These are phyloP conservation scores for Coremacera marginata DNA, from an alignment of 2,888 invertebrate species.

Conservation along the genomic window DNA sequence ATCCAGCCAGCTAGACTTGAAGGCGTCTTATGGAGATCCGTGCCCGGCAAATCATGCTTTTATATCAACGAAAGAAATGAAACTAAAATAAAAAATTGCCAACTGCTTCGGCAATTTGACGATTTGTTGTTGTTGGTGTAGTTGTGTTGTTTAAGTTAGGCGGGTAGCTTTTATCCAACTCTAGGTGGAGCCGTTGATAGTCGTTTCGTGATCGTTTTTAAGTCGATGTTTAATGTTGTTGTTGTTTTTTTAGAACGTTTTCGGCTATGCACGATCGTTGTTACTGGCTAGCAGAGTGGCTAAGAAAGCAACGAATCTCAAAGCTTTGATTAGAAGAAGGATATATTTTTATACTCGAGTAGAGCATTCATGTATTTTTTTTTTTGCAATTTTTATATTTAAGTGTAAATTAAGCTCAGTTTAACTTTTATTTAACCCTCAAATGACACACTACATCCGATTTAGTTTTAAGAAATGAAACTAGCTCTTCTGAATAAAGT, in stretches of 20 bases:
- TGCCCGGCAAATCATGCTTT: constrained; percentile 63
- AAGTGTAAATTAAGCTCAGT: too few relatives aligned
- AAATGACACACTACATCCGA: too few relatives aligned
- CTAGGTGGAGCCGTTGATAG: not conserved
- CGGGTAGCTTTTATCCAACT: not conserved
- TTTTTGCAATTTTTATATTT: too few relatives aligned
- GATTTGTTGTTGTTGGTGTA: not conserved
- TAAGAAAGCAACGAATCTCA: too few relatives aligned
- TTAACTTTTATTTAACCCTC: too few relatives aligned
- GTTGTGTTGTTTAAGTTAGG: not conserved
- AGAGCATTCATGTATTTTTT: too few relatives aligned
- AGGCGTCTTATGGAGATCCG: constrained; percentile 69
- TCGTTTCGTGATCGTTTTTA: too few relatives aligned
- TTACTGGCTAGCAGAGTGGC: too few relatives aligned
- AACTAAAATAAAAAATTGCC: not conserved
- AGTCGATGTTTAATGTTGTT: not conserved
- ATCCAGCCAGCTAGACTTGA: constrained; percentile 69
- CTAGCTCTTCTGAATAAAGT: too few relatives aligned
- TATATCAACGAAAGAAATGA: constrained; percentile 56
- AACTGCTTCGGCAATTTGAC: not conserved
- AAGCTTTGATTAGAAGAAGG: too few relatives aligned
- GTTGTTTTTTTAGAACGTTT: not conserved
- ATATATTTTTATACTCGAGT: too few relatives aligned
- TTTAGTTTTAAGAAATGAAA: too few relatives aligned
- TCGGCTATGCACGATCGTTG: not conserved